Evolutionary conservation across 2,888 invertebrate species (phyloP), one percentile per base, ranked within the genome.

Genomic region (Drosophila subquinaria): DNA sequence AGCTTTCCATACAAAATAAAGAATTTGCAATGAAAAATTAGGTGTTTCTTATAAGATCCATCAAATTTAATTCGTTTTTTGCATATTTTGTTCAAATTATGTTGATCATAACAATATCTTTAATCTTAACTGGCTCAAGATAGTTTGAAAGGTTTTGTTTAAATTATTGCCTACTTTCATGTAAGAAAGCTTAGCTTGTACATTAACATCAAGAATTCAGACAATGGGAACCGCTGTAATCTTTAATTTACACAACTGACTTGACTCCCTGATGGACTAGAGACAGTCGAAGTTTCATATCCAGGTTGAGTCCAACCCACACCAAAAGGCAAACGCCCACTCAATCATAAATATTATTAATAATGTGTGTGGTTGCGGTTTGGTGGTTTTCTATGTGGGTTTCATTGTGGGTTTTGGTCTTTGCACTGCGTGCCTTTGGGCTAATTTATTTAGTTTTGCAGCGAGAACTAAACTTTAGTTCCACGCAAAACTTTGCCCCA

Each of bases 311-410:
- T 17, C 30, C 5, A 8, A 42, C 17, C 30, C 56, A 20, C 23
- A 13, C 30, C 42, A n/a, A 20, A 42, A 27, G 35, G 20, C 42
- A 47, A 52, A 48, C 65, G 66, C 66, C 77, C 79, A 89, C 86
- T 88, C 90, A 87, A 87, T 87, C 86, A 89, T 89, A 85, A 87
- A 87, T 87, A 82, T 76, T 87, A 89, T 87, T 88, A 87, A 87
- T 82, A 88, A 87, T 87, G 86, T 81, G 87, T 77, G 88, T 53
- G 85, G 56, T 67, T 74, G 81, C 50, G 76, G 84, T 71, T 67
- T 30, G 62, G 40, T 38, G 52, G 51, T 60, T 51, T 62, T 61
- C 48, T 52, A 30, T 30, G 40, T 35, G n/a, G 40, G 45, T 13
- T 51, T 62, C 57, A 48, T 55, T 69, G 50, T 42, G 30, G 45